Base-by-base conservation (phyloP, 2,888 invertebrate genomes). In the Eupeodes luniger region DNA sequence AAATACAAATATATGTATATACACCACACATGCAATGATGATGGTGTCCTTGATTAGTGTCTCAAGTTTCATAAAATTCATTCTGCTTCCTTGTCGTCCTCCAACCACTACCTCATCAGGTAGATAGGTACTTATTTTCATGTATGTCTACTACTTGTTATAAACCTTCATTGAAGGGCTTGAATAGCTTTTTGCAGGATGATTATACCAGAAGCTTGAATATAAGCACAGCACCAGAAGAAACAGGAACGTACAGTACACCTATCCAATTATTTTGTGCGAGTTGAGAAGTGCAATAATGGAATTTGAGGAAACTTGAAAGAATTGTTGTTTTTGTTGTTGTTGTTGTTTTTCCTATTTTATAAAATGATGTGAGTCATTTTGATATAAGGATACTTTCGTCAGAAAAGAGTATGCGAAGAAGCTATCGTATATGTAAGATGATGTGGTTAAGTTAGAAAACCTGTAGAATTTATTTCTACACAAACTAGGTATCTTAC, bases 51-150 rank as follows among this genome's bases (percentile, higher is more conserved):
- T 88, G 87, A 88, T 88, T 88, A 84, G 87, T 88, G 87, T 88
- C 87, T 88, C 84, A 84, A 88, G 83, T 88, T 88, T 88, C 87
- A 88, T 80, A 84, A 77, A 70, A 87, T 76, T 80, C 76, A 81
- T 87, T 44, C 57, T 34, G 72, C 51, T 81, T 85, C 82, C 51
- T 79, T 55, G 57, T 53, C 61, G 34, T 61, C n/a, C 61, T 34
- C 36, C 36, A 55, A 47, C 57, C 1, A 12, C 9, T 14, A 16
- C 7, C 27, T 27, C 27, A 27, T 27, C 27, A 27, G 27, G 27
- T 27, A 27, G 27, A 27, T 27, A n/a, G 19, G 11, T 19, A 49
- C 59, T 59, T 34, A 34, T 12, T 62, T 53, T 61, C 27, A 34
- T 67, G 40, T 7, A 27, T 74, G 49, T 77, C 19, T 49, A 53